Evolutionary conservation across 2,797 vertebrate genomes (phyloP).

Genomic region (Falco peregrinus): DNA sequence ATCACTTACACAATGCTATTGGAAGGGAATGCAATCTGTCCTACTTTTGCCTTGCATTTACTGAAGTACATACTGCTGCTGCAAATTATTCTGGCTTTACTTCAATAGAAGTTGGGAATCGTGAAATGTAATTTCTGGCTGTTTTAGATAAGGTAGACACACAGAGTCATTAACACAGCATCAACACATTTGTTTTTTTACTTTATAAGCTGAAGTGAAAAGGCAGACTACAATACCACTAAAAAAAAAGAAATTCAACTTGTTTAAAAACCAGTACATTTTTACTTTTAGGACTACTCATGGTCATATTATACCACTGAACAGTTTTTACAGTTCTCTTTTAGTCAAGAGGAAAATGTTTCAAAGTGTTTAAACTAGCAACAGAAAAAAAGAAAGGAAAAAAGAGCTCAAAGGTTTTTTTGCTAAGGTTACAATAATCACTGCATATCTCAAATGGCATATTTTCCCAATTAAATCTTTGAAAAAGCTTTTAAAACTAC

Average conservation of each 20-base stretch:
- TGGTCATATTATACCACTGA: background rate
- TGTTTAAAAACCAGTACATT: background rate
- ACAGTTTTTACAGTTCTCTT: background rate
- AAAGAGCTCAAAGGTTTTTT: too few relatives aligned
- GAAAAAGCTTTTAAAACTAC: background rate
- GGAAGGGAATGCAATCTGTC: background rate
- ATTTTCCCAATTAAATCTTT: rapidly evolving
- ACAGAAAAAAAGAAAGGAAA: background rate
- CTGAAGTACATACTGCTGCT: background rate
- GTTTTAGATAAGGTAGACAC: background rate
- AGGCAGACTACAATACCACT: background rate
- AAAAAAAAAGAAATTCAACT: background rate
- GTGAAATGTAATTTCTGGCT: rapidly evolving
- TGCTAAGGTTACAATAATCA: rapidly evolving
- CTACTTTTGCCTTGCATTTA: background rate
- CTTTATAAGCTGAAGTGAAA: background rate
- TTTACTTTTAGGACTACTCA: background rate
- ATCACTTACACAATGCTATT: background rate
- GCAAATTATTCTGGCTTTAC: background rate
- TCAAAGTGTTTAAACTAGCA: rapidly evolving
- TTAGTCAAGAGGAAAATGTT: background rate
- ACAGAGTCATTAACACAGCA: background rate
- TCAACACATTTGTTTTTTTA: background rate
- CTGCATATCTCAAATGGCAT: rapidly evolving
- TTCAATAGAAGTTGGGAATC: background rate